Evolutionary conservation across 1,140 invertebrate genomes (phyloP), one percentile per base, ranked within the genome.

Genomic region (Dendroctonus valens): DNA sequence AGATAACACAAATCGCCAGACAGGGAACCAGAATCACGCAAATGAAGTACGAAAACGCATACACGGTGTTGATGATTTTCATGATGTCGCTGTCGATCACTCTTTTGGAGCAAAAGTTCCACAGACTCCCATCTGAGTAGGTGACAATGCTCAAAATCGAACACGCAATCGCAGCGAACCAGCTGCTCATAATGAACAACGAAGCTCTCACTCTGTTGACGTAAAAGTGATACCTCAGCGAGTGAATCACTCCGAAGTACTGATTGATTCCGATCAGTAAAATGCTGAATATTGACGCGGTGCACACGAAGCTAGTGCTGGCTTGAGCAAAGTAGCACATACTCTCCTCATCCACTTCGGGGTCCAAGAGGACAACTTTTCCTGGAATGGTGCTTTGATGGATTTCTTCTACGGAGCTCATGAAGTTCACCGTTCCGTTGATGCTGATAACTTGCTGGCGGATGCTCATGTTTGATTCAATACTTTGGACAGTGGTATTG

Each of bases 171-270:
- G 89, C 85, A 0, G 87, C 76, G 6, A 85, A 69, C 92, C 91
- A 89, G 7, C 85, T 83, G 9, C 82, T 78, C 7, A 84, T 80
- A 58, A 94, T 90, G 8, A 93, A 80, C 0, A 88, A 76, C 2
- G 83, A 86, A 0, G 89, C 89, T 49, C 87, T 86, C 7, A 86
- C 79, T 71, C 90, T 87, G 71, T 91, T 86, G 63, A 95, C 84
- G 40, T 88, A 85, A 11, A 86, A 86, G 67, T 91, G 88, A 76
- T 94, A 94, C n/a, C 90, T 86, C 26, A 94, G 81, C 0, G 92
- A 92, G 76, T 92, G 90, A 5, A 91, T 90, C 40, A 96, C 91
- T 0, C 92, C 93, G 68, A 90, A 89, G 78, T 93, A 94, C 72
- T 94, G 89, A 74, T 96, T 93, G 3, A 93, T 79, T 0, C 91